Evolutionary conservation across 2,113 vertebrate species (phyloP).

Genomic region (Lasiurus cinereus): DNA sequence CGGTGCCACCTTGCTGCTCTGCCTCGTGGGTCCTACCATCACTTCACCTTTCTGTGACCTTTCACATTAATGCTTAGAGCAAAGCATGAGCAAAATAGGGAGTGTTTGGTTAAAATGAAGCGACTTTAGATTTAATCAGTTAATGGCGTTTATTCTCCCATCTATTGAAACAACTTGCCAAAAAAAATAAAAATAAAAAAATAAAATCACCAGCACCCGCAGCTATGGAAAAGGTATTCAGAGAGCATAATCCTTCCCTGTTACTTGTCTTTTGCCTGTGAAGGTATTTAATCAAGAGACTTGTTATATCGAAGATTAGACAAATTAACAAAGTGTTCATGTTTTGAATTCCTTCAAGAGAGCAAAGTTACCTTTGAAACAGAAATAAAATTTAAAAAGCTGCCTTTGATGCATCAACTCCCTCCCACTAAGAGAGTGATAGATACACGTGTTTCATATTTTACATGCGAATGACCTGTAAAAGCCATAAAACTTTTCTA

Average conservation of each 20-base stretch:
- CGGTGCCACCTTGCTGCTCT: not conserved
- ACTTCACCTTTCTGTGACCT: not conserved
- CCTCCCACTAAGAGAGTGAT: constrained; percentile 39
- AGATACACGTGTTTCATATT: constrained; percentile 35
- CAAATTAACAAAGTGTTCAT: constrained; percentile 63
- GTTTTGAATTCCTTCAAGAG: constrained; percentile 59
- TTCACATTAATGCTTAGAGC: constrained; percentile 45
- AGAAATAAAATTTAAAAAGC: constrained; percentile 37
- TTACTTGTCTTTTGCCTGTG: constrained; percentile 60
- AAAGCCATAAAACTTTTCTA: not conserved
- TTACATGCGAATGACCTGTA: constrained; percentile 64
- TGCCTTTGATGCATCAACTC: constrained; percentile 22
- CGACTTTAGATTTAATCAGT: constrained; percentile 64
- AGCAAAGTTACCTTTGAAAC: constrained; percentile 60
- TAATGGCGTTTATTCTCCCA: constrained; percentile 74
- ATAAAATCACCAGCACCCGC: constrained; percentile 33
- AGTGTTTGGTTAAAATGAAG: constrained; percentile 55
- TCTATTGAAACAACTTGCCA: constrained; percentile 65
- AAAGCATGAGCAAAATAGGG: constrained; percentile 43
- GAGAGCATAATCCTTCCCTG: constrained; percentile 44
- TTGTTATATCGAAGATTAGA: constrained; percentile 71
- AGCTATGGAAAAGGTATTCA: constrained; percentile 66
- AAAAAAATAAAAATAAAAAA: not conserved
- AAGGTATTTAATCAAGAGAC: constrained; percentile 76
- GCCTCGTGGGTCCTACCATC: not conserved